A percentile compares a stretch with the other conserved stretches of the same genome.
phyloP scores from a whole-genome alignment of 2,797 vertebrate species.

The Myotis vivesi region DNA sequence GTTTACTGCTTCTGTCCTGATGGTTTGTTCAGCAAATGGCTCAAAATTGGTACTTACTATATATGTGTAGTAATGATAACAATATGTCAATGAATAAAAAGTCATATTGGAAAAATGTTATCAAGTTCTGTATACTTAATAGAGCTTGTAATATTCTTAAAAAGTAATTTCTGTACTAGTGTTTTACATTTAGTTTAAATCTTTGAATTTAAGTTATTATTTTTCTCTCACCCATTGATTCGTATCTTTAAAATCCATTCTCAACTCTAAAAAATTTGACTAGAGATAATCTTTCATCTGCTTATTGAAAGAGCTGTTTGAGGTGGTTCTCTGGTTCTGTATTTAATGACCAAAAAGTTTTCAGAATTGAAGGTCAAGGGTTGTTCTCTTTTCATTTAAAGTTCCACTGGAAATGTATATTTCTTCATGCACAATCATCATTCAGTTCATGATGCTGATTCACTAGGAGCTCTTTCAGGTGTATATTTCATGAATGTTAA shows the following conservation, averaged over 20 bases:
- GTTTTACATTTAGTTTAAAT: not conserved
- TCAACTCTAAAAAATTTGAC: not conserved
- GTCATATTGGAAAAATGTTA: not conserved
- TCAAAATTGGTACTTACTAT: not conserved
- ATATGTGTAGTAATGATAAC: not conserved
- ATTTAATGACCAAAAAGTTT: not conserved
- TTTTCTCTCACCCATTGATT: not conserved
- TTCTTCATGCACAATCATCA: not conserved
- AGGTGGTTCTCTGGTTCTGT: not conserved
- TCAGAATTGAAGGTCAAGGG: not conserved
- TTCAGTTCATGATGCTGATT: not conserved
- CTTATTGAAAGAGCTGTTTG: not conserved
- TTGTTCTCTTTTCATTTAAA: not conserved
- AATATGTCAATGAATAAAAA: not conserved
- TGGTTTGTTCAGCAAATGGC: not conserved
- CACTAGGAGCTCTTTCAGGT: not conserved
- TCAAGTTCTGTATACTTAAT: not conserved
- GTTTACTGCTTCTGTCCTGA: not conserved
- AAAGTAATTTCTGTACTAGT: not conserved
- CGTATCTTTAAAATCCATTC: not conserved
- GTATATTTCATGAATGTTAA: not conserved
- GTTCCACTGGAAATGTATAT: not conserved
- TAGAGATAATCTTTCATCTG: not conserved
- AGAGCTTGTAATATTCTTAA: not conserved
- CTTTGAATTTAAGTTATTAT: not conserved